Base-by-base conservation (phyloP, 2,888 invertebrate species). In the Plebejus melissa region DNA sequence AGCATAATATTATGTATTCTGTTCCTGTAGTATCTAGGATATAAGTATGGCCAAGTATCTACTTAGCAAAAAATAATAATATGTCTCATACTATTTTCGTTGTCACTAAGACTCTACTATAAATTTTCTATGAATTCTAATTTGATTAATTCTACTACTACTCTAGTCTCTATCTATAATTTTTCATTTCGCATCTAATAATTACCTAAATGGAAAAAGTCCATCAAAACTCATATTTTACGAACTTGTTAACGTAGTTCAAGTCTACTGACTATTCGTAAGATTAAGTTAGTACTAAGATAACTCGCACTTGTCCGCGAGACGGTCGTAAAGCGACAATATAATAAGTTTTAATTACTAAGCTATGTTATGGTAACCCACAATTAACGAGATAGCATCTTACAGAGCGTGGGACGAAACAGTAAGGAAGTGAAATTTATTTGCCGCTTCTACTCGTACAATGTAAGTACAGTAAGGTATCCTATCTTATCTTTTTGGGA, bases 311-410 rank as follows among this genome's bases (percentile, higher is more conserved):
- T 22, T 22, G 28, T 60, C 60, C 60, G 60, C 60, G 28, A 60
- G 60, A 58, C 22, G 22, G 28, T 28, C 60, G 11, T 60, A 28
- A 60, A 60, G 28, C 60, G 22, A 28, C 28, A 60, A 60, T 60
- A 60, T 60, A 28, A 60, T 60, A 60, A 60, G 28, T 60, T 60
- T 60, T 60, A 60, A 60, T 60, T 60, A 28, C 60, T 54, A 54
- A 22, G 22, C 4, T 54, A 60, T 28, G 11, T 60, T 60, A 60
- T 28, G 60, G 60, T 60, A 60, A 60, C 60, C 60, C 60, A 60
- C 60, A 60, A 60, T 60, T 60, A 60, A 11, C 3, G 60, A 60
- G 60, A 60, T 60, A 60, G 2, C 60, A 60, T 60, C 60, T 60
- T 9, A 58, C 22, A 11, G 60, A 60, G 60, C 28, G 60, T 60